phyloP scores from a whole-genome alignment of 2,113 vertebrate species.

The Notarius lentiginosus region DNA sequence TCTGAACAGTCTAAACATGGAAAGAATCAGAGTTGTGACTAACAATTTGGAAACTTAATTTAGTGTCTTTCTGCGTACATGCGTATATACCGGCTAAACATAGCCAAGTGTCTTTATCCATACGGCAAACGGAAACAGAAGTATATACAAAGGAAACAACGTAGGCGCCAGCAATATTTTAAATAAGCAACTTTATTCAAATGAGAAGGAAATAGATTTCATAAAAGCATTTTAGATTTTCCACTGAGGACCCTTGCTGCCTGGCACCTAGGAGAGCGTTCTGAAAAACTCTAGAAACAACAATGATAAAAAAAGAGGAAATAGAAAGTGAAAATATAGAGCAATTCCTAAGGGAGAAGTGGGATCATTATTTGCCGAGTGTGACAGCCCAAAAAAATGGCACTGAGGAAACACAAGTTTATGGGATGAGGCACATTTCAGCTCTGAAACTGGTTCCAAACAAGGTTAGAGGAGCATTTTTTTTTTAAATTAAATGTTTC shows the following conservation, averaged over 20 bases:
- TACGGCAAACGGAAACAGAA: background rate
- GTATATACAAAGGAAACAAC: slow-evolving; percentile 17
- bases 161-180: background rate
- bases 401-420: slow-evolving; percentile 62
- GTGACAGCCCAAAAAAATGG: slow-evolving; percentile 56
- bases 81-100: background rate
- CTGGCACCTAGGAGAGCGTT: slow-evolving; percentile 7
- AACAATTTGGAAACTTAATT: slow-evolving; percentile 25
- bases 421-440: slow-evolving; percentile 34
- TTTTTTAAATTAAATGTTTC: slow-evolving; percentile 37
- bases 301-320: slow-evolving; percentile 47
- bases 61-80: background rate
- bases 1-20: background rate
- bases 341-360: slow-evolving; percentile 61
- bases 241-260: background rate
- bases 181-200: slow-evolving; percentile 25
- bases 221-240: slow-evolving; percentile 21
- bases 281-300: slow-evolving; percentile 27
- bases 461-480: slow-evolving; percentile 28
- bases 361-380: slow-evolving; percentile 57
- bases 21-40: slow-evolving; percentile 8
- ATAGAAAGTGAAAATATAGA: slow-evolving; percentile 57
- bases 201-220: background rate
- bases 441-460: slow-evolving; percentile 34
- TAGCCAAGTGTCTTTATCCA: background rate